Evolutionary conservation across 64 coral and sea anemone species (phyloP), one percentile per base, ranked within the genome.

Genomic region (Porites australiensis): DNA sequence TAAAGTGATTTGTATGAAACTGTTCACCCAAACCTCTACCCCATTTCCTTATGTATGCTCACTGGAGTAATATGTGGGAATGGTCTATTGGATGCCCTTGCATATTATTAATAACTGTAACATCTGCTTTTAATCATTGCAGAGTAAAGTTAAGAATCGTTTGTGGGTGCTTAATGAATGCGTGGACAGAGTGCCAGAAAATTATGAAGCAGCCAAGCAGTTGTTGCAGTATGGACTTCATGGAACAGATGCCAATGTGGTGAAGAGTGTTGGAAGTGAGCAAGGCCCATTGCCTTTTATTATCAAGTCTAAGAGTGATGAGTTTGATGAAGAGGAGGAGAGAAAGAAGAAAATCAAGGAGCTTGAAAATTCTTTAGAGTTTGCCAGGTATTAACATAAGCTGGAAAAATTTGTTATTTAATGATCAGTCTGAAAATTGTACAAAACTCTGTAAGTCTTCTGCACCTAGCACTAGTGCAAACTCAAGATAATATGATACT

Each of bases 91-190:
- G 27, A 37, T 37, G 27, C 27, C 27, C 27, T 37, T 37, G 27
- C 27, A 1, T 37, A 37, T 37, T 37, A 1, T 37, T 37, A 37
- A 37, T 37, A 37, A 37, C 27, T 37, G 1, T 37, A 37, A 1
- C 27, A 37, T 37, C 27, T 37, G 27, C 27, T 37, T 37, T 37
- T 74, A 51, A 50, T 49, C 3, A 8, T 79, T 87, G 2, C 55
- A 99, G 98, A 96, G 98, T 70, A 99, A 99, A 88, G 92, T 99
- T n/a, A 94, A 93, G 61, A 99, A 99, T 93, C 94, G 98, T 47
- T 67, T 99, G 9, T 99, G 98, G 98, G 98, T 96, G 14, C 83
- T 99, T 23, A 96, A 99, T 66, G 98, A 99, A 37, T 99, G 94
- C 86, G 91, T 96, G 43, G 98, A 96, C 69, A 88, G 98, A 79